A percentile compares a stretch with the other conserved stretches of the same genome.
phyloP scores from a whole-genome alignment of 1,140 invertebrate species.

The Stenopsyche tienmushanensis region DNA sequence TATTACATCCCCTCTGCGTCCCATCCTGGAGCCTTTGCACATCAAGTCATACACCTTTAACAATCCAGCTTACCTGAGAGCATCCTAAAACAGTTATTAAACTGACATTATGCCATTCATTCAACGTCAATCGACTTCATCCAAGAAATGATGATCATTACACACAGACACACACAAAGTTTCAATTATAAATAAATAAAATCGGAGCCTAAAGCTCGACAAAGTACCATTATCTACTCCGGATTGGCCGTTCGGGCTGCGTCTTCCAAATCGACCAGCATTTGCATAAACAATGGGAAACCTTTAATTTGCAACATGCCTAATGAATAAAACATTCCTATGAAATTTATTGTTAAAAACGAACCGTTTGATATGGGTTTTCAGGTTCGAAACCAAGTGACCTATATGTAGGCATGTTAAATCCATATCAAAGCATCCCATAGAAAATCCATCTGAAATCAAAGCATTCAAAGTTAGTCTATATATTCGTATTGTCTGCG shows the following conservation, averaged over 20 bases:
- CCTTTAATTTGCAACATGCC: no score
- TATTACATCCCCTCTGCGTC: background rate
- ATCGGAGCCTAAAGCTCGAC: background rate
- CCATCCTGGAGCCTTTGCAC: no score
- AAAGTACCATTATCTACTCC: background rate
- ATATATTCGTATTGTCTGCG: background rate
- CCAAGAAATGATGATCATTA: constrained; percentile 1
- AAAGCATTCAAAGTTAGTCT: background rate
- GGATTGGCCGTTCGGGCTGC: no score
- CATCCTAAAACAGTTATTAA: constrained; percentile 38
- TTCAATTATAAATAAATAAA: constrained; percentile 15
- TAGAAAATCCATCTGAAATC: no score
- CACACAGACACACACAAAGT: background rate
- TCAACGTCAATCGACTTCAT: constrained; percentile 27
- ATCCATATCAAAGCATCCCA: no score
- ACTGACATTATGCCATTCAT: constrained; percentile 39
- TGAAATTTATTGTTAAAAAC: no score
- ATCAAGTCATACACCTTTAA: constrained; percentile 9
- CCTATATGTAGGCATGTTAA: no score
- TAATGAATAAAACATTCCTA: no score
- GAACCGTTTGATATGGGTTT: no score
- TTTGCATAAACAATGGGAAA: no score
- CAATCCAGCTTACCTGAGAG: constrained; percentile 9
- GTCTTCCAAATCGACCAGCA: no score
- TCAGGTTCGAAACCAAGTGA: no score